phyloP scores from a whole-genome alignment of 1,140 invertebrate species.

The Drosophila arizonae region DNA sequence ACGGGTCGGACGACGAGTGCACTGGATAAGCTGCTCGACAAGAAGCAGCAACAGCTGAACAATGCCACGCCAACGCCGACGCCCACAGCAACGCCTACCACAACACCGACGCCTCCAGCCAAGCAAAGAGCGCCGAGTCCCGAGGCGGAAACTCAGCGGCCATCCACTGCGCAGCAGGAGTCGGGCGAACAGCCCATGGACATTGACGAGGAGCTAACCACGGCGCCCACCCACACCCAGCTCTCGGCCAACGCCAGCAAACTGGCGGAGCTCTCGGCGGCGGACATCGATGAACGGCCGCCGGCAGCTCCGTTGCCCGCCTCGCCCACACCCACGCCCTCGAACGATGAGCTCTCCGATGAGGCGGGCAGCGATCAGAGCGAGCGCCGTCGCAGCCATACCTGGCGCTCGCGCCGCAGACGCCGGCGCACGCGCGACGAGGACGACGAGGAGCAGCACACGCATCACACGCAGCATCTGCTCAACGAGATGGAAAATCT shows the following conservation, averaged over 20 bases:
- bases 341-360: conserved; percentile 61
- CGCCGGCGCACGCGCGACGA: conserved; percentile 50
- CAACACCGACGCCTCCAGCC: conserved; percentile 9
- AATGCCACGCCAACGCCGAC: conserved; percentile 25
- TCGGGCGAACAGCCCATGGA: conserved; percentile 76
- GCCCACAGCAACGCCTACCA: conserved; percentile 14
- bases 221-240: conserved; percentile 72
- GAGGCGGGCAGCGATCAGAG: conserved; percentile 49
- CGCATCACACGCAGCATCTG: conserved; percentile 76
- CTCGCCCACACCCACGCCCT: conserved; percentile 70
- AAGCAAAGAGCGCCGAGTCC: neutral
- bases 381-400: conserved; percentile 41
- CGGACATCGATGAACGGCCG: conserved; percentile 72
- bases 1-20: conserved; percentile 58
- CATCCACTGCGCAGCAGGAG: conserved; percentile 25
- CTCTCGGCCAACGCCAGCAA: conserved; percentile 62
- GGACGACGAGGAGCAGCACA: conserved; percentile 67
- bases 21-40: conserved; percentile 73
- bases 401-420: conserved; percentile 51
- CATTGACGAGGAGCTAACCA: conserved; percentile 76
- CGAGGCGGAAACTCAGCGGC: neutral
- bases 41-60: conserved; percentile 71
- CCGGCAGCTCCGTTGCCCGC: conserved; percentile 75
- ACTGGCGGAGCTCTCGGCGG: conserved; percentile 59
- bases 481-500: conserved; percentile 76